Evolutionary conservation across 2,113 vertebrate genomes (phyloP).

Genomic region (Oryzias melastigma): DNA sequence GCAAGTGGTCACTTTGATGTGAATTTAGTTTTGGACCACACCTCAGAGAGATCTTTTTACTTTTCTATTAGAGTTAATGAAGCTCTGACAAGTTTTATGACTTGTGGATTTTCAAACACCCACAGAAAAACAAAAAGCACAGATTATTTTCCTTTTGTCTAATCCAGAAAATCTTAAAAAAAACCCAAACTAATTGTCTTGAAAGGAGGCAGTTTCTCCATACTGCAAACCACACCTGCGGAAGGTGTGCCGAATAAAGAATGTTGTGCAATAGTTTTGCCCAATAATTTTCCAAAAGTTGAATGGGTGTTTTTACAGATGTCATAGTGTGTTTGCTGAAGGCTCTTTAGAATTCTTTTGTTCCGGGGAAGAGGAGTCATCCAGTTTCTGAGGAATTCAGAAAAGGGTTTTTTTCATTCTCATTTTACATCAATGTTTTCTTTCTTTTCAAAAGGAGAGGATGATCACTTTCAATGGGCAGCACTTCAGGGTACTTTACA

Average conservation of each 20-base stretch:
- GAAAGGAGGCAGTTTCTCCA: slow-evolving; percentile 22
- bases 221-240: slow-evolving; percentile 14
- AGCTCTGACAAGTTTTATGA: too few species aligned
- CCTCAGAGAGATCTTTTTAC: neutral
- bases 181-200: too few species aligned
- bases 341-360: neutral
- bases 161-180: neutral
- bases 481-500: neutral
- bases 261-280: slow-evolving; percentile 36
- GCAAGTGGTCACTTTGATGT: slow-evolving; percentile 1
- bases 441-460: neutral
- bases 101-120: too few species aligned
- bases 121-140: too few species aligned
- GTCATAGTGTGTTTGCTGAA: neutral
- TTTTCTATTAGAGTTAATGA: too few species aligned
- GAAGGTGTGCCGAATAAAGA: slow-evolving; percentile 48
- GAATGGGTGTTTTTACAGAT: slow-evolving; percentile 21
- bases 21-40: neutral
- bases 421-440: neutral
- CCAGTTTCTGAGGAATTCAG: slow-evolving; percentile 2
- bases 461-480: neutral
- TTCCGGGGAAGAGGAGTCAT: neutral
- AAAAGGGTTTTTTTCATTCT: neutral
- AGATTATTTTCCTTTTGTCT: too few species aligned
- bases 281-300: slow-evolving; percentile 24